These are phyloP conservation scores for Proctacanthus coquilletti DNA, from an alignment of 1,140 invertebrate species.

Conservation along the genomic window DNA sequence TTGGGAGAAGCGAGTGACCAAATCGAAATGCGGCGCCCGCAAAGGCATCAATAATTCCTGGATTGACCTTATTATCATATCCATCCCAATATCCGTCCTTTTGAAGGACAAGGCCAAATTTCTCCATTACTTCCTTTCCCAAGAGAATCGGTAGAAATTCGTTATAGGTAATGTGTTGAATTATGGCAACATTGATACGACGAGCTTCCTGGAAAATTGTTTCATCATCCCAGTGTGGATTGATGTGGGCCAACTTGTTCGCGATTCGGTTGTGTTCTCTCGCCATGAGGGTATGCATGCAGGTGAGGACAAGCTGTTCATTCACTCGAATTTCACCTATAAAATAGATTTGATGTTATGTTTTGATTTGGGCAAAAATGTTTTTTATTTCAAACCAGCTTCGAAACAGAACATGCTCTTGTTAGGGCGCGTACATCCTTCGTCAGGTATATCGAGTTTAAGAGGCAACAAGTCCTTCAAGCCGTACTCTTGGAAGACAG, in stretches of 20 bases:
- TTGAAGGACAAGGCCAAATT: constrained; percentile 68
- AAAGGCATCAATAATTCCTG: constrained; percentile 73
- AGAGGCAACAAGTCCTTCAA: constrained; percentile 76
- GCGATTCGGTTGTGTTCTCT: constrained; percentile 78
- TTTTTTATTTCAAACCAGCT: constrained; percentile 41
- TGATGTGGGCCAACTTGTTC: constrained; percentile 54
- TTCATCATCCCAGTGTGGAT: constrained; percentile 92
- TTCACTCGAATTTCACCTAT: constrained; percentile 84
- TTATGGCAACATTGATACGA: constrained; percentile 74
- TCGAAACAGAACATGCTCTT: constrained; percentile 83
- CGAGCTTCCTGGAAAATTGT: constrained; percentile 83
- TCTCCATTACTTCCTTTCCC: constrained; percentile 85
- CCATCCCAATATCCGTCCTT: constrained; percentile 84
- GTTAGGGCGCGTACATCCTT: constrained; percentile 81
- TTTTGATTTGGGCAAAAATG: not conserved
- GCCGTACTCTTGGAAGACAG: constrained; percentile 72
- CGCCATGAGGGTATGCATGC: constrained; percentile 82
- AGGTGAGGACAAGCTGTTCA: constrained; percentile 77
- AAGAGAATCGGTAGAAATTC: constrained; percentile 88
- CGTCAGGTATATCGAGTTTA: constrained; percentile 80
- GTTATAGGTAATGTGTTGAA: constrained; percentile 88
- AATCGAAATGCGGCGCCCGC: constrained; percentile 80
- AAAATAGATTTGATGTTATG: constrained; percentile 10
- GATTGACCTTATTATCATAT: constrained; percentile 70
- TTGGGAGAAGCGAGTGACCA: constrained; percentile 76